Evolutionary conservation across 2,113 vertebrate species (phyloP).

Genomic region (Ctenodactylus gundi): DNA sequence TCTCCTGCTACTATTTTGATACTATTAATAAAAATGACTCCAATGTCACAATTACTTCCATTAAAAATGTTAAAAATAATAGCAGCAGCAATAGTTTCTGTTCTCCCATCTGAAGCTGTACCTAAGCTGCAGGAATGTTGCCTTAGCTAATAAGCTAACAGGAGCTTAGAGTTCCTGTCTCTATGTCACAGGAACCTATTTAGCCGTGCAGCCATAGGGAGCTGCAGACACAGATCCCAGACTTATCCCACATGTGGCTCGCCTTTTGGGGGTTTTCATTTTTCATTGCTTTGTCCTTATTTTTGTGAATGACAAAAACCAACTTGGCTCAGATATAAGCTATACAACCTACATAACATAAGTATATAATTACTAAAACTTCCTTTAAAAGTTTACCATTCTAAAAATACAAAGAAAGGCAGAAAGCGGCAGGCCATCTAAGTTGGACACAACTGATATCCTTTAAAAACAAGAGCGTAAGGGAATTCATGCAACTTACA

Average conservation of each 20-base stretch:
- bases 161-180: neutral
- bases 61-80: neutral
- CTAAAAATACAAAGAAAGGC: too few species aligned
- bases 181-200: neutral
- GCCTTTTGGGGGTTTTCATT: too few species aligned
- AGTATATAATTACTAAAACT: too few species aligned
- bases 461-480: neutral
- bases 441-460: too few species aligned
- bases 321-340: too few species aligned
- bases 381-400: too few species aligned
- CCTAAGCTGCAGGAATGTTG: neutral
- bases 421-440: too few species aligned
- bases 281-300: too few species aligned
- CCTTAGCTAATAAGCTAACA: neutral
- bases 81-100: neutral
- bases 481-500: neutral
- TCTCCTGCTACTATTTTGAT: neutral
- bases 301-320: too few species aligned
- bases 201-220: neutral
- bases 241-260: too few species aligned
- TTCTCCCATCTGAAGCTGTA: neutral
- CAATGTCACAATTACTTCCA: neutral
- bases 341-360: too few species aligned
- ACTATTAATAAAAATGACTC: neutral
- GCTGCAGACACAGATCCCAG: neutral